Conservation (phyloP, 2,113 vertebrate genomes). For the Ifrita kowaldi region DNA sequence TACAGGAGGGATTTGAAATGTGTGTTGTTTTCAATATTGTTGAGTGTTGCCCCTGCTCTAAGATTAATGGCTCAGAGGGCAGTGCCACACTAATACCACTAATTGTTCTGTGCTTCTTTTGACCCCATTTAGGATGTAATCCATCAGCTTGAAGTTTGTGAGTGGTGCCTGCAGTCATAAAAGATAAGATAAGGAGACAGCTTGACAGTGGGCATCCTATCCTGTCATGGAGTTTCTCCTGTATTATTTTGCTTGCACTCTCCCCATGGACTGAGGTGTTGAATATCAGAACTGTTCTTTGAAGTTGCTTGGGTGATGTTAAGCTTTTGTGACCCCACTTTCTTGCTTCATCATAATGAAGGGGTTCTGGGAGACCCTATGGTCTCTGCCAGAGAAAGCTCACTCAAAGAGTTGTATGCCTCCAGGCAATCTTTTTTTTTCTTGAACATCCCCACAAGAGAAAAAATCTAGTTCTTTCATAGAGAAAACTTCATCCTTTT, state of each 20-base stretch:
- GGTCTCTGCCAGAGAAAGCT: background rate
- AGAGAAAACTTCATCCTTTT: background rate
- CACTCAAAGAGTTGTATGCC: background rate
- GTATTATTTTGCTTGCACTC: background rate
- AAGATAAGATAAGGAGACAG: background rate
- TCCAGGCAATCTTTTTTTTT: background rate
- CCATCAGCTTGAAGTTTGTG: background rate
- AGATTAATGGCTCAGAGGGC: background rate
- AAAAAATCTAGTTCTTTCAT: background rate
- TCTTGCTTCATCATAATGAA: background rate
- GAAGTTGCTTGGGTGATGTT: background rate
- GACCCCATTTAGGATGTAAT: background rate
- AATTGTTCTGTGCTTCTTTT: constrained; percentile 6
- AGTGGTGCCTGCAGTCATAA: background rate
- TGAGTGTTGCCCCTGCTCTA: background rate
- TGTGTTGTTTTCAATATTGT: background rate
- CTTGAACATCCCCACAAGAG: background rate
- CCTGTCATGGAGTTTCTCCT: background rate
- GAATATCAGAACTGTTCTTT: background rate
- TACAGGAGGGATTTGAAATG: background rate
- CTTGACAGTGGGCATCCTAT: background rate
- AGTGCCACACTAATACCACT: background rate
- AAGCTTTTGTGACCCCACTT: background rate
- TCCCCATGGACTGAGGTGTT: background rate
- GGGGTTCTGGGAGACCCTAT: background rate